phyloP scores from a whole-genome alignment of 2,113 vertebrate genomes.

The Oncorhynchus mykiss region DNA sequence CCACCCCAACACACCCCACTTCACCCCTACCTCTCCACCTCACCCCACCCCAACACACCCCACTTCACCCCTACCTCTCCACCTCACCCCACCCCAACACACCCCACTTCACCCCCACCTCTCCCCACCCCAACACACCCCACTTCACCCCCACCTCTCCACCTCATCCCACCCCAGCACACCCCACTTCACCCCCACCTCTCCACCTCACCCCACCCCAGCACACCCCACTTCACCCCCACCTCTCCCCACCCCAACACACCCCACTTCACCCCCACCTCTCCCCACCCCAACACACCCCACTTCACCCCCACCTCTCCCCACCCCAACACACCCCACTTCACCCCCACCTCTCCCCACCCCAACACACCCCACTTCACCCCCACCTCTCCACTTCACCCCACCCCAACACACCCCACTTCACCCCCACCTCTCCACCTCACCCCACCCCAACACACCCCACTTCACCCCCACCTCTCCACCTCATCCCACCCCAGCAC shows the following conservation, averaged over 20 bases:
- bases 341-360: constrained; percentile 22
- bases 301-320: background rate
- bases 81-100: constrained; percentile 35
- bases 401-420: constrained; percentile 36
- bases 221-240: constrained; percentile 33
- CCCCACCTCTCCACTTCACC: constrained; percentile 27
- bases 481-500: constrained; percentile 40
- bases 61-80: constrained; percentile 30
- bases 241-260: too few species aligned
- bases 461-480: background rate
- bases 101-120: too few species aligned
- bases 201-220: constrained; percentile 39
- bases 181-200: too few species aligned
- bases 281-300: constrained; percentile 29
- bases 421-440: constrained; percentile 16
- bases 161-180: constrained; percentile 36
- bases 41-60: constrained; percentile 36
- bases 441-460: constrained; percentile 30
- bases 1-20: constrained; percentile 5
- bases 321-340: constrained; percentile 36
- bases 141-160: constrained; percentile 30
- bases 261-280: background rate
- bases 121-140: constrained; percentile 21
- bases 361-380: background rate
- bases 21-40: background rate